A percentile compares a stretch with the other conserved stretches of the same genome.
Evolutionary conservation across 2,113 vertebrate genomes (phyloP).

Genomic region (Sprattus sprattus): DNA sequence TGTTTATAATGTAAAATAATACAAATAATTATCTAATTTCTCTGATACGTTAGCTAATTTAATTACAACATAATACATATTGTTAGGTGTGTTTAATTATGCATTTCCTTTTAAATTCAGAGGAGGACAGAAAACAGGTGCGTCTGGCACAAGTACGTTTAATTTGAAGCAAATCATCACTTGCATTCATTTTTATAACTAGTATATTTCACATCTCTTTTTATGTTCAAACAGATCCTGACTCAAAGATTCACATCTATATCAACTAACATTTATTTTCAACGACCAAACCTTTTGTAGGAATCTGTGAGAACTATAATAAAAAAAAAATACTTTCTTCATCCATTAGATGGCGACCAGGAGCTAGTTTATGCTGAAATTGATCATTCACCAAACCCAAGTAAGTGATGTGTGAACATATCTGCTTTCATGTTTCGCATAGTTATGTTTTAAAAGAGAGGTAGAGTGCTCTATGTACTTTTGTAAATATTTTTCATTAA

Average conservation of each 20-base stretch:
- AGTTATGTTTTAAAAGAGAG: neutral
- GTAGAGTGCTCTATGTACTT: too few relatives aligned
- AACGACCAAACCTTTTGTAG: neutral
- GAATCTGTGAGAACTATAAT: neutral
- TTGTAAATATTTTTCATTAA: too few relatives aligned
- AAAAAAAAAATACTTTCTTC: neutral
- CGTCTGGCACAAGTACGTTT: neutral
- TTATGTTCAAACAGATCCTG: neutral
- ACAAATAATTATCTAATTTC: neutral
- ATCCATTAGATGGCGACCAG: neutral
- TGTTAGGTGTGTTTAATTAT: neutral
- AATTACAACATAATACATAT: too few relatives aligned
- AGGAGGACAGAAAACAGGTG: neutral
- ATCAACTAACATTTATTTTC: neutral
- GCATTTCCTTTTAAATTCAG: neutral
- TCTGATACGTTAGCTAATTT: too few relatives aligned
- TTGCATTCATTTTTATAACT: neutral
- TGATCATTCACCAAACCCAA: neutral
- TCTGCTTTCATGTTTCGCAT: neutral
- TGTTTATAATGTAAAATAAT: neutral
- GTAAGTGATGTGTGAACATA: neutral
- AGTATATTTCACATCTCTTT: neutral
- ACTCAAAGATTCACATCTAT: neutral
- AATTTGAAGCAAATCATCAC: neutral
- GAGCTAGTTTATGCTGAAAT: slow-evolving; percentile 3